These are phyloP conservation scores for Engystomops pustulosus DNA, from an alignment of 2,113 vertebrate species.

Conservation along the genomic window DNA sequence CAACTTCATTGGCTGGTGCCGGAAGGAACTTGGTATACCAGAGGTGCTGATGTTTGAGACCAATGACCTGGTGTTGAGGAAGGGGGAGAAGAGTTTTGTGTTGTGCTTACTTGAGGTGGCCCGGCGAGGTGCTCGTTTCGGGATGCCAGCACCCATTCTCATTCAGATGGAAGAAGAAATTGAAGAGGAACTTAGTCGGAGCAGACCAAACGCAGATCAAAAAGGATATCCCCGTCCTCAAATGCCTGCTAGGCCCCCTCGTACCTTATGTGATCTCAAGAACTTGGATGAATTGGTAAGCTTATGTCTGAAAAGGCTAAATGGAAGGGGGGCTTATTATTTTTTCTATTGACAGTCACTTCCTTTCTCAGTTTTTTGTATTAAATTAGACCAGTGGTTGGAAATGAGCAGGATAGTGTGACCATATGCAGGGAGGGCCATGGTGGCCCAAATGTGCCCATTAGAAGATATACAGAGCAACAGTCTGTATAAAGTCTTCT, in stretches of 20 bases:
- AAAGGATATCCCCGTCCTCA: constrained; percentile 50
- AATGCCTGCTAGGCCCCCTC: constrained; percentile 64
- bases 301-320: not conserved
- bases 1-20: constrained; percentile 96
- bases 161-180: constrained; percentile 98
- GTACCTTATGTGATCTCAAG: constrained; percentile 85
- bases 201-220: constrained; percentile 15
- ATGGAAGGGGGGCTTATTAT: not conserved
- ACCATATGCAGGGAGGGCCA: too few species aligned
- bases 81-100: constrained; percentile 95
- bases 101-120: constrained; percentile 95
- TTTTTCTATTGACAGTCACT: not conserved
- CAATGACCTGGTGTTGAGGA: constrained; percentile 92
- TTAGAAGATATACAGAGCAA: too few species aligned
- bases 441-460: too few species aligned
- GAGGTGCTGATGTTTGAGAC: constrained; percentile 99
- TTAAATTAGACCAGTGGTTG: too few species aligned
- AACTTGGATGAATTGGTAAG: constrained; percentile 97
- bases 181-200: constrained; percentile 81
- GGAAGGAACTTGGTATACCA: constrained; percentile 89
- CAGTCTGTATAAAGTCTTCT: too few species aligned
- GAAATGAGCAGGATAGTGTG: too few species aligned
- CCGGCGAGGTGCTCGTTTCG: constrained; percentile 88
- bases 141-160: constrained; percentile 94
- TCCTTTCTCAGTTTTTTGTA: too few species aligned